Evolutionary conservation across 2,888 invertebrate species (phyloP), one percentile per base, ranked within the genome.

Genomic region (Apocheima hispidaria): DNA sequence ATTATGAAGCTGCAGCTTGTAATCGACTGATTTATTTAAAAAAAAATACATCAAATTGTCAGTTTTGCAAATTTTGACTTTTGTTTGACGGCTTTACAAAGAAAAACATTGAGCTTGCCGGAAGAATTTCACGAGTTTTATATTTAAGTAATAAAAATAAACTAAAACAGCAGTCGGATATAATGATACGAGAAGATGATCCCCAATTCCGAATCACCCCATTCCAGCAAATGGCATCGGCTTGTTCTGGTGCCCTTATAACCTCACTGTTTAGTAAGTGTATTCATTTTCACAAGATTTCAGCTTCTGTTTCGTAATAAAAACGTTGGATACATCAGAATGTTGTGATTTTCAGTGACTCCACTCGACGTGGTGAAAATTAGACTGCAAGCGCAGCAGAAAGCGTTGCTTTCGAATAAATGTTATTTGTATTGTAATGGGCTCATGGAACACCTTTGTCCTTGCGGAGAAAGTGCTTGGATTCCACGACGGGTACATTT

Each of bases 291-390:
- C 20, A n/a, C n/a, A 12, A 12, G 9, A 12, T 53, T 46, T 26
- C 46, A 48, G 20, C 43, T n/a, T 43, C 7, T 33, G 20, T 49
- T 14, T 43, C 0, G 16, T 44, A 18, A 10, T 26, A 14, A 51
- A 51, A 18, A 18, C 18, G 20, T 40, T 26, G 4, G 44, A 28
- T 51, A 20, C 50, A 30, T 30, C 12, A 33, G 9, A 44, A 9
- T 14, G 38, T 28, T 26, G 14, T 60, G 49, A 44, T 36, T 94
- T 93, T 33, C 86, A 98, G 99, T 99, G 92, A 99, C 99, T 0
- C 99, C 99, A 0, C 91, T 99, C 71, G 99, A 99, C 93, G 99
- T 99, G n/a, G 97, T 99, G 0, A 99, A 99, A 94, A 98, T 99
- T 66, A 95, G 99, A 49, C 93, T 99, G 38, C 99, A 99, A 92